phyloP scores from a whole-genome alignment of 2,888 invertebrate genomes.

The Cancer borealis region DNA sequence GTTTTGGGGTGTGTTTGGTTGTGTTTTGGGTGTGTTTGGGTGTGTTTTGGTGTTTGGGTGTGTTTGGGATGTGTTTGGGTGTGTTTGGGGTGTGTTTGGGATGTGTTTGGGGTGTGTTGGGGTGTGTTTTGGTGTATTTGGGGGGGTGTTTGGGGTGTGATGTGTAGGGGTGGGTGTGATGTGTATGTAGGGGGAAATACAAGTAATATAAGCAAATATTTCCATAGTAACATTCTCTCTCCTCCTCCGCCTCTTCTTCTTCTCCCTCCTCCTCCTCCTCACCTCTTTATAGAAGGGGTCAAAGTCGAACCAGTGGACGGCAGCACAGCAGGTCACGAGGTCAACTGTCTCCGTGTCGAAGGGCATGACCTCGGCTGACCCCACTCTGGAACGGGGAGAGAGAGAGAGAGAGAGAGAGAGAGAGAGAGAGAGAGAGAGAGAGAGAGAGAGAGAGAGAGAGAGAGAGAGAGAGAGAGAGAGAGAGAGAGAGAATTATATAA shows the following conservation, averaged over 20 bases:
- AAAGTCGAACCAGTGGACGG: slow-evolving; percentile 72
- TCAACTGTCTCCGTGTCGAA: background rate
- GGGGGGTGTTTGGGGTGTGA: too few relatives aligned
- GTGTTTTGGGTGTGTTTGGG: too few relatives aligned
- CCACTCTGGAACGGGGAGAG: background rate
- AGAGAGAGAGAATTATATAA: background rate
- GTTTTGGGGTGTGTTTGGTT: too few relatives aligned
- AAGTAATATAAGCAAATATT: too few relatives aligned
- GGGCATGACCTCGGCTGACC: slow-evolving; percentile 45
- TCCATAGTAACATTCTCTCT: background rate
- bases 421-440: background rate
- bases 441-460: background rate
- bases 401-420: slow-evolving; percentile 15
- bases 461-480: background rate
- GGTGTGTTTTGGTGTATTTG: too few relatives aligned
- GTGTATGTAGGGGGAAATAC: too few relatives aligned
- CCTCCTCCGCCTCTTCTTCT: too few relatives aligned
- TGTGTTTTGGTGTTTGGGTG: too few relatives aligned
- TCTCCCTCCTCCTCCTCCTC: background rate
- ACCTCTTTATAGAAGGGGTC: slow-evolving; percentile 66
- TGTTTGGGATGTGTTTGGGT: too few relatives aligned
- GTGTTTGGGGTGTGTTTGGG: too few relatives aligned
- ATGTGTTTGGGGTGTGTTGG: background rate
- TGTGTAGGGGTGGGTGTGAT: too few relatives aligned
- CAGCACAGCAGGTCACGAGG: slow-evolving; percentile 62